Evolutionary conservation across 2,888 invertebrate species (phyloP).

Genomic region (Agriopis aurantiaria): DNA sequence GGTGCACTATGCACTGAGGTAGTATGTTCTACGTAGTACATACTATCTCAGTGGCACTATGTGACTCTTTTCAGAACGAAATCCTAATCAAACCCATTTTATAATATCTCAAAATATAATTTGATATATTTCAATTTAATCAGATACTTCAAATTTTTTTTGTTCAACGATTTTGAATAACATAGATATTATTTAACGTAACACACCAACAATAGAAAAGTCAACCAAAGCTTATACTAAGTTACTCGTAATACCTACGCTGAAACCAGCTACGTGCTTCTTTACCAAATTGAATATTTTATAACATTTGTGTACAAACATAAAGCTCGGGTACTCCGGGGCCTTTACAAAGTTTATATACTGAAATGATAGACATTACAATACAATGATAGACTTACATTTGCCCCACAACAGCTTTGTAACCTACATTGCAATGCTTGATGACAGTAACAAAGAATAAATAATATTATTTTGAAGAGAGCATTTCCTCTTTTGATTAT

Average conservation of each 20-base stretch:
- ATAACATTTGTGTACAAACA: conserved; percentile 18
- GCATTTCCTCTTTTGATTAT: no score
- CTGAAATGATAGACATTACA: conserved; percentile 2
- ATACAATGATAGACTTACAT: neutral
- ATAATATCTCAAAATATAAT: no score
- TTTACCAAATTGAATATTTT: conserved; percentile 21
- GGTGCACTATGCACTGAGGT: no score
- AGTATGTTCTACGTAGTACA: no score
- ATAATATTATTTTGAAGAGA: no score
- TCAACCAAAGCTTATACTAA: conserved; percentile 7
- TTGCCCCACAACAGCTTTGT: neutral
- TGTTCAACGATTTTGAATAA: no score
- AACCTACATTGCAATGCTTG: neutral
- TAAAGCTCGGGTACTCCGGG: conserved; percentile 2
- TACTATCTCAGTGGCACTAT: no score
- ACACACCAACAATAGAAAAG: neutral
- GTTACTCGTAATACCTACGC: conserved; percentile 2
- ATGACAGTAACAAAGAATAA: no score
- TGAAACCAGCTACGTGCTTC: conserved; percentile 15
- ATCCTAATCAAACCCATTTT: no score
- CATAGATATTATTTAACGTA: no score
- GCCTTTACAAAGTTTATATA: neutral
- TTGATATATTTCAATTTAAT: neutral
- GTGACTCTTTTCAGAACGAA: no score
- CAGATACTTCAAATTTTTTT: no score